A percentile compares a stretch with the other conserved stretches of the same genome.
Evolutionary conservation across 2,888 invertebrate species (phyloP).

Genomic region (Drosophila pseudotakahashii): DNA sequence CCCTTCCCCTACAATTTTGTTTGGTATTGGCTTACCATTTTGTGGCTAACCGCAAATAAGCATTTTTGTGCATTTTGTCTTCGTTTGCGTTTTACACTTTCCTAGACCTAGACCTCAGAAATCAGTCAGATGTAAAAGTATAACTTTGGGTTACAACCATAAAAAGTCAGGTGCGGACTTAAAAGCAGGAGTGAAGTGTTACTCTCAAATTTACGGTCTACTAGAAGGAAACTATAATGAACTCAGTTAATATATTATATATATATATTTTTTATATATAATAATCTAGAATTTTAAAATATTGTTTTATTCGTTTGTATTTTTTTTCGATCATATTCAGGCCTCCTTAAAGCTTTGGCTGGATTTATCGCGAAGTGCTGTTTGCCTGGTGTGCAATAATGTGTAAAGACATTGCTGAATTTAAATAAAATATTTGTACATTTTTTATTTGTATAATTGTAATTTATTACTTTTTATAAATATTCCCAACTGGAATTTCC

Average conservation of each 20-base stretch:
- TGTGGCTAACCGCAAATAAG: slow-evolving; percentile 4
- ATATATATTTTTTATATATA: too few relatives aligned
- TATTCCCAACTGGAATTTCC: not conserved
- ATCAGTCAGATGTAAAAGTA: not conserved
- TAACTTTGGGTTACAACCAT: not conserved
- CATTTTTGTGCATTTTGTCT: slow-evolving; percentile 5
- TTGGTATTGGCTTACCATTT: slow-evolving; percentile 2
- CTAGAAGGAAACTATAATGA: not conserved
- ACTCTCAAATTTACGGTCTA: not conserved
- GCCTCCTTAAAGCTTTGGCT: not conserved
- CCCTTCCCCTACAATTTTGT: not conserved
- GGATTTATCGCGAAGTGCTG: not conserved
- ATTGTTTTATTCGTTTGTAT: too few relatives aligned
- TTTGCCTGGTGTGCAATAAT: not conserved
- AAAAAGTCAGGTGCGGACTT: not conserved
- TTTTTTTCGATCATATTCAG: too few relatives aligned
- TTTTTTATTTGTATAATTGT: not conserved
- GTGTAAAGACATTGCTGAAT: too few relatives aligned
- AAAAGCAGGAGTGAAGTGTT: not conserved
- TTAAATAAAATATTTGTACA: too few relatives aligned
- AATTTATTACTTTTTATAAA: not conserved
- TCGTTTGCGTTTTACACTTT: slow-evolving; percentile 1
- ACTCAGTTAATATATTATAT: too few relatives aligned
- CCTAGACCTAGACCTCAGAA: not conserved
- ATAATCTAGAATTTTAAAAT: too few relatives aligned